Evolutionary conservation across 2,797 vertebrate species (phyloP), one percentile per base, ranked within the genome.

Genomic region (Cyclura pinguis): DNA sequence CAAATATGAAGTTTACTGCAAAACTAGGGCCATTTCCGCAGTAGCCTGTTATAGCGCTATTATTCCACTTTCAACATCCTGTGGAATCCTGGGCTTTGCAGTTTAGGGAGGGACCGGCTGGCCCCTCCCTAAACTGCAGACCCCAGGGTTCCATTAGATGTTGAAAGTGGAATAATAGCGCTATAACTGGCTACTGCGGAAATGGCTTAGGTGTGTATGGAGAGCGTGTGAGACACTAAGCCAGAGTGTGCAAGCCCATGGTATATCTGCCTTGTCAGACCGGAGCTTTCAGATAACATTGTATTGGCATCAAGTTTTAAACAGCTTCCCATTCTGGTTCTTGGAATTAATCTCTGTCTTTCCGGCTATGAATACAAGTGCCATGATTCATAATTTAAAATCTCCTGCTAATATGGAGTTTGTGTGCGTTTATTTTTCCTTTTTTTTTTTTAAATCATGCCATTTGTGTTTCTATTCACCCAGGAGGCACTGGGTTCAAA

Each of bases 351-450:
- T 4, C 22, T 27, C 12, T 59, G 38, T 73, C 64, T 73, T 73
- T 9, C 32, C 9, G 10, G 2, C 22, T 18, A 18, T 14, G 20
- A 32, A n/a, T 1, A 16, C 59, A 91, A 91, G 52, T 78, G 64
- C 84, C 52, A 38, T 16, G 47, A 18, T 82, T 86, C 88, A 0
- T 89, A 90, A 64, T 64, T 90, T 91, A 93, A 95, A 92, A 88
- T 64, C 94, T 93, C 74, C 85, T 94, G 94, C 95, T 96, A 96
- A 94, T 96, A 95, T 92, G 93, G 92, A 93, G 84, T 95, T 94
- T 94, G 91, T 94, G 90, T 91, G 93, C 93, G 86, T 94, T 89
- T 94, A 94, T 93, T 88, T 85, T 92, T 94, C 55, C 47, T 12
- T 18, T 14, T n/a, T 96, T 94, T 94, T 92, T 95, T 96, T 95